phyloP scores from a whole-genome alignment of 2,113 vertebrate species.

The Forbesichthys papilliferus region DNA sequence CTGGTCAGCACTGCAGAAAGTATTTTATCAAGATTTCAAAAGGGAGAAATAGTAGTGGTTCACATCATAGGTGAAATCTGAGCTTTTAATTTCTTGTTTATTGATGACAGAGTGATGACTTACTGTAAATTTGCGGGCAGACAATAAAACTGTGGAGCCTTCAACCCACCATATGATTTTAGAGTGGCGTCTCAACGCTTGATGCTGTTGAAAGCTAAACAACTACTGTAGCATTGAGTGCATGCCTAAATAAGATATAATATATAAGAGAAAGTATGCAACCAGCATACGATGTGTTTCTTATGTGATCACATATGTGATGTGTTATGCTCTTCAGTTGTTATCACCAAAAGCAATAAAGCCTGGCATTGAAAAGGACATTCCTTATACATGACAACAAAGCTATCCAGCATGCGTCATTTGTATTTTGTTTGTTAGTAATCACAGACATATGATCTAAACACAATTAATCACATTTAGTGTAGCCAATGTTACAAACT shows the following conservation, averaged over 20 bases:
- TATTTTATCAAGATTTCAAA: neutral
- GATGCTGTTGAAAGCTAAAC: no score
- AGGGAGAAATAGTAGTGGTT: neutral
- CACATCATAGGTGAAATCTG: neutral
- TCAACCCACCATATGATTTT: constrained; percentile 23
- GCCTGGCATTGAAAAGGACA: constrained; percentile 5
- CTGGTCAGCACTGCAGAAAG: neutral
- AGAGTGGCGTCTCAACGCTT: neutral
- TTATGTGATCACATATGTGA: neutral
- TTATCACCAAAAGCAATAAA: neutral
- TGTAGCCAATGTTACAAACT: constrained; percentile 12
- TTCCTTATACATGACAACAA: constrained; percentile 2
- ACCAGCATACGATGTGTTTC: no score
- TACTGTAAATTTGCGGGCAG: constrained; percentile 11
- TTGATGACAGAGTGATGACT: neutral
- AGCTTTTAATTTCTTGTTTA: constrained; percentile 31
- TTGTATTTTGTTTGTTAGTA: constrained; percentile 50
- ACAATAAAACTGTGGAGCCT: neutral
- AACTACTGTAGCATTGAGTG: no score
- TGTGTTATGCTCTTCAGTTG: neutral
- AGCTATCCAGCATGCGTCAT: constrained; percentile 4
- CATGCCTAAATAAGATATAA: no score
- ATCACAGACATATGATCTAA: constrained; percentile 39
- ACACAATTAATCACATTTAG: constrained; percentile 25
- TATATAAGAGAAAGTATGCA: no score